Conservation (phyloP, 2,797 vertebrate genomes). For the Thunnus albacares region DNA sequence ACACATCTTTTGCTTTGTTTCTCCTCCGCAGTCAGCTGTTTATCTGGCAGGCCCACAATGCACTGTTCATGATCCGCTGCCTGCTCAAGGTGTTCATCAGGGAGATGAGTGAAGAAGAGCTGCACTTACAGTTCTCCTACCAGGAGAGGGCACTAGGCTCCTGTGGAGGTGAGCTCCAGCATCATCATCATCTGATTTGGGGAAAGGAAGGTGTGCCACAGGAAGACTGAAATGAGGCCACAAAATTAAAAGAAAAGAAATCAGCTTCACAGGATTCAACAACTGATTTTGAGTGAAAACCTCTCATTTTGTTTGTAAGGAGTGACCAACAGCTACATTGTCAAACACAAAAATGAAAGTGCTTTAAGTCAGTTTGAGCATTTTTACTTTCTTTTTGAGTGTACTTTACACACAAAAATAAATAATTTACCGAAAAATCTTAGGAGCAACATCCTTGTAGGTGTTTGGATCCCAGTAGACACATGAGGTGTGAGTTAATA, state of each 20-base stretch:
- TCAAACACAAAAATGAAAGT: neutral
- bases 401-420: neutral
- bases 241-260: constrained; percentile 4
- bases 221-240: neutral
- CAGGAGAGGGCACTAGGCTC: constrained; percentile 91
- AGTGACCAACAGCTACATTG: neutral
- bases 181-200: no score
- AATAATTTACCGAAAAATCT: constrained; percentile 13
- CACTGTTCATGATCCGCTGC: constrained; percentile 96
- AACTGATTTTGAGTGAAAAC: neutral
- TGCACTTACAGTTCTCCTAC: constrained; percentile 93
- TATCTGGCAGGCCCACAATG: constrained; percentile 99
- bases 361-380: neutral
- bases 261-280: neutral
- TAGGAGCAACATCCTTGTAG: neutral
- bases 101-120: constrained; percentile 93
- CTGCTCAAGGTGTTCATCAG: constrained; percentile 96
- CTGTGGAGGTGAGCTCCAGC: constrained; percentile 85
- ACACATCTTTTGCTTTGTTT: constrained; percentile 52
- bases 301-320: neutral
- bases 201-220: neutral
- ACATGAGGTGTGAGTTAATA: constrained; percentile 40
- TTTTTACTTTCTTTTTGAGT: neutral
- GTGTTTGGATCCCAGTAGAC: constrained; percentile 2
- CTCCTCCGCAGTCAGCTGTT: constrained; percentile 93